A percentile compares a stretch with the other conserved stretches of the same genome.
Evolutionary conservation across 1,140 invertebrate genomes (phyloP).

Genomic region (Drosophila subobscura): DNA sequence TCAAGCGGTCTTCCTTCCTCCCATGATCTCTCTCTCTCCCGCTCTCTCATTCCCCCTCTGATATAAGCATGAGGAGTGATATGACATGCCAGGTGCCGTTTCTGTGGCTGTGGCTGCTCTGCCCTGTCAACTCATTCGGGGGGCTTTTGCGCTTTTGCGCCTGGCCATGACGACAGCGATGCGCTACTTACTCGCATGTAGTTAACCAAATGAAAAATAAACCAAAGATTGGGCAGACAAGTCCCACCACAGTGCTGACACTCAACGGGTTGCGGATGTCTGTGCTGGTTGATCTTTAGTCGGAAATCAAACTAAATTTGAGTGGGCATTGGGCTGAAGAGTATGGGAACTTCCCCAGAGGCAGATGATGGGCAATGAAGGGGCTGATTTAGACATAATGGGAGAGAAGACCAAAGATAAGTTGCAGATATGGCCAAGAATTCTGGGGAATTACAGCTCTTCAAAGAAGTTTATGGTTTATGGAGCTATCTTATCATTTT

Average conservation of each 20-base stretch:
- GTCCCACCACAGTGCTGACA: constrained; percentile 53
- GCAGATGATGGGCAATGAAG: constrained; percentile 2
- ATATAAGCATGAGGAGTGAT: constrained; percentile 64
- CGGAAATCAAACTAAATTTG: constrained; percentile 50
- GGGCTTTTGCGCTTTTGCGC: constrained; percentile 44
- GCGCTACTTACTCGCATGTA: constrained; percentile 67
- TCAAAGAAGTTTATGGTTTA: too few species aligned
- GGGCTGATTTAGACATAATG: constrained; percentile 29
- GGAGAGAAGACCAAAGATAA: neutral
- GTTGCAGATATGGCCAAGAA: neutral
- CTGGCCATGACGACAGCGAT: constrained; percentile 70
- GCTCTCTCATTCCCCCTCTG: constrained; percentile 20
- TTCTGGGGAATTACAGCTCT: neutral
- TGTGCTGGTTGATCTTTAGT: constrained; percentile 57
- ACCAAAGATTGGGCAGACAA: neutral
- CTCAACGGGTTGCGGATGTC: constrained; percentile 62
- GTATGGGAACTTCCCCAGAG: constrained; percentile 8
- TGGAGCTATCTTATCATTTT: neutral
- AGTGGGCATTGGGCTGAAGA: constrained; percentile 16
- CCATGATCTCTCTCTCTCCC: constrained; percentile 6
- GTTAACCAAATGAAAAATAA: constrained; percentile 44
- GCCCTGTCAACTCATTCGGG: constrained; percentile 65
- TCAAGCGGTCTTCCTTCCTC: constrained; percentile 56
- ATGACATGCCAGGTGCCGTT: constrained; percentile 80
- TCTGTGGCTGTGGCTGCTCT: constrained; percentile 37